Evolutionary conservation across 1,140 invertebrate genomes (phyloP), one percentile per base, ranked within the genome.

Genomic region (Cephus cinctus): DNA sequence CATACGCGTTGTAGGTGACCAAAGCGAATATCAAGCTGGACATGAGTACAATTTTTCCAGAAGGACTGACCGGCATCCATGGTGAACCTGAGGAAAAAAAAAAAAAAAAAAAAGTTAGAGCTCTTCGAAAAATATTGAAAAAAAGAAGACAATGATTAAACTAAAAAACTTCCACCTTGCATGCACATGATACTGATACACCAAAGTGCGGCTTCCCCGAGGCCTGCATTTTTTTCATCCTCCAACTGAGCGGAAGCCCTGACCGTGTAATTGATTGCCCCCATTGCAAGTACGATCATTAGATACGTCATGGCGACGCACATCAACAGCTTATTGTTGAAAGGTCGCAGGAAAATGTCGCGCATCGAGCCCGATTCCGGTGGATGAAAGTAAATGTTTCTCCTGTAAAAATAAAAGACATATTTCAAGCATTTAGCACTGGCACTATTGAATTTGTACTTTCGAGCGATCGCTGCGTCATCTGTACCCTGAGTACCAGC

Each of bases 281-380:
- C 64, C 61, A 81, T 76, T 0, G 69, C 64, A 0, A 78, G 36
- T 0, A 81, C 66, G 3, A 82, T 77, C 0, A 79, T 49, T 0
- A 82, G 16, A 2, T 75, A 77, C 2, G 82, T 78, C 0, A 61
- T 70, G 0, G 78, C 57, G 0, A 84, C 83, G 46, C 78, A 80
- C 0, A 73, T 50, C 1, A 83, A 47, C 11, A 85, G 61, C 9
- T 71, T 71, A 5, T 69, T 68, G 47, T 78, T 81, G 49, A 85
- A 85, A 0, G 83, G 83, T 19, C 79, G 78, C 12, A 83, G 45
- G 61, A 83, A 85, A 67, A 85, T 84, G 48, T 85, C 80, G 2
- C 80, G 73, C 15, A 82, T 78, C 6, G 78, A 77, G 5, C 80
- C 78, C 2, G 78, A 80, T 43, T 82, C 78, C 53, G 83, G 75